A percentile compares a stretch with the other conserved stretches of the same genome.
phyloP scores from a whole-genome alignment of 2,113 vertebrate genomes.

The Eptatretus burgeri region DNA sequence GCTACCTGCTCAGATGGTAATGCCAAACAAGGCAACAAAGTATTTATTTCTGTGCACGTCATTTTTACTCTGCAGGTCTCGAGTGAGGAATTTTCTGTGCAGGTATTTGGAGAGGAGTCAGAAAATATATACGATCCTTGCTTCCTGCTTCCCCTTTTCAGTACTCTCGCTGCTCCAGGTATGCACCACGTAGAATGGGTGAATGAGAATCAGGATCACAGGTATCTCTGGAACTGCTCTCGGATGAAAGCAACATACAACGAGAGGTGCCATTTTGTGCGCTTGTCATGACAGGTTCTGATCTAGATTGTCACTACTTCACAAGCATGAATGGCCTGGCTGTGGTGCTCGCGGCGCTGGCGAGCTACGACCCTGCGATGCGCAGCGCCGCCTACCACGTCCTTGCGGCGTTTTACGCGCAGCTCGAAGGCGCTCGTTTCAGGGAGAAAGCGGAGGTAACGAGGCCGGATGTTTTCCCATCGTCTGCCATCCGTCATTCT shows the following conservation, averaged over 20 bases:
- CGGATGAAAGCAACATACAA: no score
- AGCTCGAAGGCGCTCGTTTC: constrained; percentile 1
- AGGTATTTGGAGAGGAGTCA: not conserved
- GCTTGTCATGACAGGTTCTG: not conserved
- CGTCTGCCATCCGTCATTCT: no score
- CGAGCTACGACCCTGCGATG: not conserved
- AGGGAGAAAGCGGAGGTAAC: constrained; percentile 1
- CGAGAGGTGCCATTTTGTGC: not conserved
- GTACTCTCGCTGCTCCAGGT: not conserved
- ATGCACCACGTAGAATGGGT: not conserved
- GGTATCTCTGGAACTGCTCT: no score
- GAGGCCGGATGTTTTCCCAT: no score
- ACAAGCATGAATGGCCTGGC: not conserved
- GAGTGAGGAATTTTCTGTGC: no score
- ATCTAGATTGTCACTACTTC: not conserved
- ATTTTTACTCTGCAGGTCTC: no score
- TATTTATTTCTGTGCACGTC: no score
- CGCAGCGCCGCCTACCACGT: constrained; percentile 5
- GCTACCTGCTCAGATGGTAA: no score
- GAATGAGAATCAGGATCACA: no score
- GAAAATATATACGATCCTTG: not conserved
- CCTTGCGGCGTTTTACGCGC: not conserved
- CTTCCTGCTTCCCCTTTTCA: constrained; percentile 6
- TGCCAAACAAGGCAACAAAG: no score
- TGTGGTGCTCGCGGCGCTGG: not conserved